A percentile compares a stretch with the other conserved stretches of the same genome.
phyloP scores from a whole-genome alignment of 2,797 vertebrate genomes.

The Danio tinwini region DNA sequence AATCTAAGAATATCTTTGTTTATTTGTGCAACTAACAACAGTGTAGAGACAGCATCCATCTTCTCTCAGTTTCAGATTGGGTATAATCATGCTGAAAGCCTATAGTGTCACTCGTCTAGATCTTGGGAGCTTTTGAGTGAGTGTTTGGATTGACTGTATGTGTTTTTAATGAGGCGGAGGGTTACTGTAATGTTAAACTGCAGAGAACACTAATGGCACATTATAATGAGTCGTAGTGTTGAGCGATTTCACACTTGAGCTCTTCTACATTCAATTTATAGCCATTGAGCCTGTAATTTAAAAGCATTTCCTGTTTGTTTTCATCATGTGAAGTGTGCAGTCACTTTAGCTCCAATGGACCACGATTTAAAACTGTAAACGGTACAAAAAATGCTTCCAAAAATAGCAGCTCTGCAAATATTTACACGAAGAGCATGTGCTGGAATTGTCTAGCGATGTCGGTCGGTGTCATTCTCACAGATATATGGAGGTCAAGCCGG shows the following conservation, averaged over 20 bases:
- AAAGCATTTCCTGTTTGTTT: conserved; percentile 35
- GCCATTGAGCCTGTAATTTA: neutral
- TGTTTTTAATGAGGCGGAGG: conserved; percentile 20
- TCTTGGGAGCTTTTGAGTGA: neutral
- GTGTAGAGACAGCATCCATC: neutral
- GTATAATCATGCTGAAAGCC: neutral
- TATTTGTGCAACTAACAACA: neutral
- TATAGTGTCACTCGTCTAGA: neutral
- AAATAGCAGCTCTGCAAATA: conserved; percentile 51
- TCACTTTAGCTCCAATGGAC: conserved; percentile 7
- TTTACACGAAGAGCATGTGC: conserved; percentile 29
- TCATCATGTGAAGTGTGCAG: neutral
- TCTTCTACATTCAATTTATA: neutral
- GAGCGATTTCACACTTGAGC: neutral
- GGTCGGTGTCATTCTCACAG: conserved; percentile 28
- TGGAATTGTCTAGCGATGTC: conserved; percentile 34
- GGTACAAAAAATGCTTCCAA: conserved; percentile 4
- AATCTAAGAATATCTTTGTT: conserved; percentile 5
- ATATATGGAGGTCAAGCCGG: conserved; percentile 27
- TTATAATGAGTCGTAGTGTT: neutral
- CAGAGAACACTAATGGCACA: neutral
- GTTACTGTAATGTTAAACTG: neutral
- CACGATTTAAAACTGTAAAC: neutral
- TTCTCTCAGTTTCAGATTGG: neutral
- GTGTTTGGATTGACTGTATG: conserved; percentile 1